phyloP scores from a whole-genome alignment of 2,113 vertebrate genomes.

The Crypturellus undulatus region DNA sequence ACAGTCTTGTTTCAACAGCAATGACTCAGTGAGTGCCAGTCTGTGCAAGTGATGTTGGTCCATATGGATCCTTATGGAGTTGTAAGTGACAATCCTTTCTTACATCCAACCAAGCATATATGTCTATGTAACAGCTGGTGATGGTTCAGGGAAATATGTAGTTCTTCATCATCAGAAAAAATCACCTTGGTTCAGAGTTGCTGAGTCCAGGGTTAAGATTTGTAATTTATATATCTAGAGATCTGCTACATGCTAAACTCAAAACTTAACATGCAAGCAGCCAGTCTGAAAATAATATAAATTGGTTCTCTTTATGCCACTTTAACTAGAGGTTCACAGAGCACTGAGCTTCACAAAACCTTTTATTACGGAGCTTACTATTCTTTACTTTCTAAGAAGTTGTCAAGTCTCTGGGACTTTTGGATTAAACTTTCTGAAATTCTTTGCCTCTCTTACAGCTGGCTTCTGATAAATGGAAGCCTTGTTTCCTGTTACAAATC shows the following conservation, averaged over 20 bases:
- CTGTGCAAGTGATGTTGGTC: neutral
- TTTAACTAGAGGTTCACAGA: neutral
- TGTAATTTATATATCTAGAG: neutral
- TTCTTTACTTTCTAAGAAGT: constrained; percentile 13
- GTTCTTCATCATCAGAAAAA: neutral
- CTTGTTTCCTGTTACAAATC: neutral
- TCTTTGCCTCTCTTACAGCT: neutral
- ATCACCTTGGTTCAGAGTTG: neutral
- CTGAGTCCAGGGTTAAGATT: neutral
- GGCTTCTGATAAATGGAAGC: neutral
- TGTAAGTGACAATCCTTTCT: neutral
- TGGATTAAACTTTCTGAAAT: neutral
- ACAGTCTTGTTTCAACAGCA: neutral
- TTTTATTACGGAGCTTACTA: neutral
- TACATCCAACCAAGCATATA: neutral
- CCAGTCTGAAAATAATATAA: neutral
- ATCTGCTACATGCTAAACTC: neutral
- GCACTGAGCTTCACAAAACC: neutral
- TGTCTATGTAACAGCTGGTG: neutral
- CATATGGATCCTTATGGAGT: neutral
- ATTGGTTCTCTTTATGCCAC: neutral
- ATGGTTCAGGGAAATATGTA: neutral
- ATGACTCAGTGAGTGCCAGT: neutral
- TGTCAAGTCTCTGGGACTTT: neutral
- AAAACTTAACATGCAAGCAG: neutral